A percentile compares a stretch with the other conserved stretches of the same genome.
Evolutionary conservation across 2,888 invertebrate genomes (phyloP).

Genomic region (Drosophila ustulata): DNA sequence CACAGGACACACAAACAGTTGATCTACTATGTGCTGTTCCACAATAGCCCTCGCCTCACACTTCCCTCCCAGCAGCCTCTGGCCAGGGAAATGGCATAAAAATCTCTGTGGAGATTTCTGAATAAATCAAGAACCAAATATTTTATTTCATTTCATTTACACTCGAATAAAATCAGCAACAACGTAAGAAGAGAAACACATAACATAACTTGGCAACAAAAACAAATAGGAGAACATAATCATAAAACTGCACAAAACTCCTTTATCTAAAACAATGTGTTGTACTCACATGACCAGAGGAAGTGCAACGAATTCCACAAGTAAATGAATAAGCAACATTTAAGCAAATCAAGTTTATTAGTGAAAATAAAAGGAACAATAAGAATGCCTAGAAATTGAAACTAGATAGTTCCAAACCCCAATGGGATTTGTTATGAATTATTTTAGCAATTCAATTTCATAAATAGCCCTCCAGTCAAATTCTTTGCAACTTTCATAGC

Average conservation of each 20-base stretch:
- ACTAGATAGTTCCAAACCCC: too few species aligned
- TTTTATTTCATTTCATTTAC: conserved; percentile 66
- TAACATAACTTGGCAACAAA: neutral
- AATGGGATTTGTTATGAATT: too few species aligned
- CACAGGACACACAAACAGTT: conserved; percentile 37
- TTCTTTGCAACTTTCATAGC: neutral
- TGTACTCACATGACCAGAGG: neutral
- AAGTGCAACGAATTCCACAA: conserved; percentile 9
- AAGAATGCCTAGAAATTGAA: neutral
- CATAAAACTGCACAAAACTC: neutral
- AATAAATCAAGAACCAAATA: conserved; percentile 70
- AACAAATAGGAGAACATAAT: neutral
- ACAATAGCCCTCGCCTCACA: conserved; percentile 26
- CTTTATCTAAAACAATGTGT: conserved; percentile 1
- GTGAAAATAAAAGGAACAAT: neutral
- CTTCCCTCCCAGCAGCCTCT: neutral
- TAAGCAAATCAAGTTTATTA: neutral
- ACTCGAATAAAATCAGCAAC: conserved; percentile 30
- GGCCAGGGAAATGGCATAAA: conserved; percentile 35
- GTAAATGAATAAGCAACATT: conserved; percentile 14
- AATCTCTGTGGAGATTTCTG: conserved; percentile 59
- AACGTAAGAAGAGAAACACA: neutral
- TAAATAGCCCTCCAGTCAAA: too few species aligned
- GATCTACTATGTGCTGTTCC: conserved; percentile 29
- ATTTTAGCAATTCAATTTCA: too few species aligned